Evolutionary conservation across 2,113 vertebrate genomes (phyloP).

Genomic region (Chloropsis cyanopogon): DNA sequence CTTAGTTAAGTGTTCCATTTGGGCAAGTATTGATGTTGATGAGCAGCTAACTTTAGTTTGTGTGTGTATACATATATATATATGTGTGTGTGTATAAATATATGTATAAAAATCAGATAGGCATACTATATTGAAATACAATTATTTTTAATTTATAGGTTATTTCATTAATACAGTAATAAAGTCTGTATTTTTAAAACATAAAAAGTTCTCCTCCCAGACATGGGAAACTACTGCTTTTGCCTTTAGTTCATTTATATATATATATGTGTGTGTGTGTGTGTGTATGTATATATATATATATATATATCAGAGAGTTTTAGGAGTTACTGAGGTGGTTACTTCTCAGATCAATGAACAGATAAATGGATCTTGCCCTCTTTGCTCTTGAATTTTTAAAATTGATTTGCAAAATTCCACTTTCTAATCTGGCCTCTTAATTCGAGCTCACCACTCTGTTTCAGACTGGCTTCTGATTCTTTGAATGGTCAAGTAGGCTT

Average conservation of each 20-base stretch:
- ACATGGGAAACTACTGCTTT: background rate
- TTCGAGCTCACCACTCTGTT: background rate
- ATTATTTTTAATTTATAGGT: background rate
- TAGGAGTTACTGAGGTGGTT: background rate
- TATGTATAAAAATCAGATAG: background rate
- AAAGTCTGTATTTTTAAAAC: background rate
- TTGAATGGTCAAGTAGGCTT: conserved; percentile 27
- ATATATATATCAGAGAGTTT: background rate
- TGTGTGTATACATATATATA: background rate
- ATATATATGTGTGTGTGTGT: no score
- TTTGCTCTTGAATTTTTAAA: background rate
- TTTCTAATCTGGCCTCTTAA: background rate
- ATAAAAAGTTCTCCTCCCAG: background rate
- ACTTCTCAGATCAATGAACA: background rate
- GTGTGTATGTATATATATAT: no score
- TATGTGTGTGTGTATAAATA: background rate
- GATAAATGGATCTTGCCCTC: background rate
- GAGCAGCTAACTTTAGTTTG: background rate
- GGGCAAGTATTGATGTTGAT: background rate
- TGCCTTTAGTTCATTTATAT: background rate
- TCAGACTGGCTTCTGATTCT: background rate
- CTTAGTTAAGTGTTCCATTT: background rate
- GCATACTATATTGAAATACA: background rate
- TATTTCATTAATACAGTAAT: background rate
- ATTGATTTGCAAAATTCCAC: background rate